Evolutionary conservation across 2,888 invertebrate genomes (phyloP), one percentile per base, ranked within the genome.

Genomic region (Calameuta idolon): DNA sequence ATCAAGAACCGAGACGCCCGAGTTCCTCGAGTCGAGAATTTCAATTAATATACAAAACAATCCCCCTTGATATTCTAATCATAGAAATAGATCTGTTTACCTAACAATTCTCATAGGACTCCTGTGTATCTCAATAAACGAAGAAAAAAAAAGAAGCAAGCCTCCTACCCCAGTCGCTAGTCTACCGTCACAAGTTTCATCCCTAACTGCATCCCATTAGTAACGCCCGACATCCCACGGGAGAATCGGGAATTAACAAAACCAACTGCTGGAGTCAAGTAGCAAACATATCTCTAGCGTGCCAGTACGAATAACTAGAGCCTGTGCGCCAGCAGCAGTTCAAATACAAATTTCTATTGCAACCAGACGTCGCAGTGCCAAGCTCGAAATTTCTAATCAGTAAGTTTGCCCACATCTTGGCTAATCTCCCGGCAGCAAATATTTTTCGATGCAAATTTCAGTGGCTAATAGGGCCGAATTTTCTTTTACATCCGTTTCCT

Each of bases 161-260:
- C 55, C 40, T 5, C 55, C 55, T 12, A 12, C 23, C 40, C 40
- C 15, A 4, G 15, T 15, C 2, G 15, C 40, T 5, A 23, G 15
- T 23, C 23, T 5, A 55, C 55, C 55, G 55, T 23, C 55, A 55
- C 23, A 55, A 55, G 55, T 55, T 55, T 55, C 55, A 55, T 55
- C 23, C 55, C 55, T 55, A 55, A 55, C 55, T 23, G 55, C 55
- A 55, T 55, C 55, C 55, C 55, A 55, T 55, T 55, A 55, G 55
- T 55, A 55, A 55, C 55, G 55, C 55, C 33, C 3, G 34, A 71
- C 31, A 31, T 71, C 31, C 71, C 30, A 34, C 71, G 33, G 71
- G 71, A 55, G 71, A 31, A 34, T 71, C 71, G 30, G 33, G 71
- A 71, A 34, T 71, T 71, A 71, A 31, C 33, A 31, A 34, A 71